Conservation (phyloP, 2,797 vertebrate genomes). For the Phylloscopus collybita region DNA sequence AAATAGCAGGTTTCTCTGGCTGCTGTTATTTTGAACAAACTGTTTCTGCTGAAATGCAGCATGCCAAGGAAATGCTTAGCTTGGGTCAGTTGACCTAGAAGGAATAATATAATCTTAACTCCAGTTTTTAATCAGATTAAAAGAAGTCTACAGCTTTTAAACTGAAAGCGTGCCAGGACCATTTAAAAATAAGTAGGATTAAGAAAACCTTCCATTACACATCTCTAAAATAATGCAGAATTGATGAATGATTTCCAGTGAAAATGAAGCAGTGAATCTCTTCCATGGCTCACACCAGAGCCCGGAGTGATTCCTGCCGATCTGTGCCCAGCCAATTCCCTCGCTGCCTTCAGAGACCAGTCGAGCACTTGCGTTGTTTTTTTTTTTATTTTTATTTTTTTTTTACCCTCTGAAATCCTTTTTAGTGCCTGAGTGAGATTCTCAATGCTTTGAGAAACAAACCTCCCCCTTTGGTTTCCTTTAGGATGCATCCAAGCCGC, state of each 20-base stretch:
- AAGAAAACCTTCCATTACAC: constrained; percentile 4
- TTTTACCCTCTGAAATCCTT: not conserved
- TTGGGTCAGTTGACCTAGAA: not conserved
- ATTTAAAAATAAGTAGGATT: constrained; percentile 31
- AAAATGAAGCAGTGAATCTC: not conserved
- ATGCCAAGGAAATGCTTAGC: constrained; percentile 4
- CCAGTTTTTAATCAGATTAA: constrained; percentile 34
- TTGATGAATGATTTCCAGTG: not conserved
- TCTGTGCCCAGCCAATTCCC: not conserved
- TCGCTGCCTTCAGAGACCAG: not conserved
- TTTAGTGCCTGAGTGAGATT: not conserved
- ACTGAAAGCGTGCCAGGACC: not conserved
- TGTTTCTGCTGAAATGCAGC: not conserved
- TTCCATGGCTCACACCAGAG: not conserved
- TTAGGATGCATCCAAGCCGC: constrained; percentile 92
- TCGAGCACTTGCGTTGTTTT: not conserved
- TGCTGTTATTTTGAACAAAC: not conserved
- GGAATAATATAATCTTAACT: constrained; percentile 35
- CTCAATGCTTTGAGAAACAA: constrained; percentile 8
- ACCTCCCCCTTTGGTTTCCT: constrained; percentile 51
- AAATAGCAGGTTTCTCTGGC: not conserved
- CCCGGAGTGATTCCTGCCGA: not conserved
- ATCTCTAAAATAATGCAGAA: constrained; percentile 26
- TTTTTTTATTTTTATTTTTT: no score
- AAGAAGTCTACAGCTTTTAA: not conserved